Percentiles rank a stretch among this genome's conserved stretches.
Conservation (phyloP, 2,113 vertebrate genomes). For the Oenanthe oenanthe region DNA sequence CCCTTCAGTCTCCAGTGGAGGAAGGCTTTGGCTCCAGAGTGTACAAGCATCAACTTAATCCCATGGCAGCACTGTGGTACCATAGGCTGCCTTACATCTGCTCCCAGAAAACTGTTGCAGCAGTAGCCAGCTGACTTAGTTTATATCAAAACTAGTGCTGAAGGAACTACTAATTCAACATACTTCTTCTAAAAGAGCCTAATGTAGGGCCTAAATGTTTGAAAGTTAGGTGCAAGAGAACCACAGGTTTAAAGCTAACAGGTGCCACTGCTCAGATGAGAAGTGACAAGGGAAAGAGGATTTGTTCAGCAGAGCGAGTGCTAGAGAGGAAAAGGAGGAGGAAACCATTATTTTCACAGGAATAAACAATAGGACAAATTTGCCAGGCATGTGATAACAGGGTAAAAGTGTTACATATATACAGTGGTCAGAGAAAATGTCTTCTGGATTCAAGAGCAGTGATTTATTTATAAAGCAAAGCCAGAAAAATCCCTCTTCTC, state of each 20-base stretch:
- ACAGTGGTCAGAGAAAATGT: neutral
- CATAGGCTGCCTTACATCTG: neutral
- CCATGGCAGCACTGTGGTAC: neutral
- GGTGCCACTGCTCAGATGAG: neutral
- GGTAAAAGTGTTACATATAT: neutral
- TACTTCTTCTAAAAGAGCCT: neutral
- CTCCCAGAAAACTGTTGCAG: neutral
- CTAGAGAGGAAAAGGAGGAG: neutral
- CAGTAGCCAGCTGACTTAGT: neutral
- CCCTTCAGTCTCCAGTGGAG: neutral
- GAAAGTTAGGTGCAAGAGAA: neutral
- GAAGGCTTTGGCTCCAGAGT: neutral
- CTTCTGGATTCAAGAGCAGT: constrained; percentile 23
- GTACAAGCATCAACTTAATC: neutral
- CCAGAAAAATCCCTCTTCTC: constrained; percentile 20
- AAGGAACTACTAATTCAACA: neutral
- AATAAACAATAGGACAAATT: constrained; percentile 22
- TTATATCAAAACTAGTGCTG: neutral
- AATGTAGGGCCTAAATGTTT: neutral
- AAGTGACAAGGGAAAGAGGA: constrained; percentile 1
- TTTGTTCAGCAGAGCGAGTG: neutral
- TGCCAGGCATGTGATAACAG: constrained; percentile 15
- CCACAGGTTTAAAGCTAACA: neutral
- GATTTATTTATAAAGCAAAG: constrained; percentile 61
- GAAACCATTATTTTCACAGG: constrained; percentile 27